Evolutionary conservation across 1,140 invertebrate genomes (phyloP).

Genomic region (Hesperophylax magnus): DNA sequence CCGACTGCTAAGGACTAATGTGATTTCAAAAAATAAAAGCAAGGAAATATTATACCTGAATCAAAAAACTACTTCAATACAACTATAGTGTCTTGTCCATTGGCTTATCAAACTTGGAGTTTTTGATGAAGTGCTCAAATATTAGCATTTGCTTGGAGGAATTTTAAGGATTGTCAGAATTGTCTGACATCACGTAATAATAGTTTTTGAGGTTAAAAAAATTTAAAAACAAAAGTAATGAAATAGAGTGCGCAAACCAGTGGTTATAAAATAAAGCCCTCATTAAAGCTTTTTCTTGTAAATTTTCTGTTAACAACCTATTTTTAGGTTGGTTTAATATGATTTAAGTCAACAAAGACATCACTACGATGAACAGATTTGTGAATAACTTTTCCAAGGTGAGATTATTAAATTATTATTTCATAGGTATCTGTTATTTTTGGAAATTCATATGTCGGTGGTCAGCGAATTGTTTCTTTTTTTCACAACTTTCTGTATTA

Average conservation of each 20-base stretch:
- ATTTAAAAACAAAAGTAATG: too few species aligned
- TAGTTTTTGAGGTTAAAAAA: too few species aligned
- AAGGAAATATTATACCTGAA: not conserved
- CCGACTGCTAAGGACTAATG: slow-evolving; percentile 24
- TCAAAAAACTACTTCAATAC: not conserved
- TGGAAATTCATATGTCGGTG: not conserved
- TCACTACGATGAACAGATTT: not conserved
- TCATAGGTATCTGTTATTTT: not conserved
- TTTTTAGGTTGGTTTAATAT: not conserved
- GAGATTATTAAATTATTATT: not conserved
- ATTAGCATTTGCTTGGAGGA: not conserved
- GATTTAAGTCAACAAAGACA: not conserved
- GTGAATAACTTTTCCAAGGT: slow-evolving; percentile 4
- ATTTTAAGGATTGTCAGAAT: not conserved
- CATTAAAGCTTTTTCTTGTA: not conserved
- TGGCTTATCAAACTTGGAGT: not conserved
- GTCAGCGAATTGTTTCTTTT: too few species aligned
- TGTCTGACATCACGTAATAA: slow-evolving; percentile 23
- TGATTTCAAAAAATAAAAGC: too few species aligned
- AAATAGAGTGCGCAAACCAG: too few species aligned
- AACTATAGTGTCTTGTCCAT: not conserved
- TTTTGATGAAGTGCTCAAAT: slow-evolving; percentile 12
- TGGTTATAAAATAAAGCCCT: slow-evolving; percentile 10
- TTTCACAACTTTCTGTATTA: too few species aligned
- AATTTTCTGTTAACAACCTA: not conserved